Evolutionary conservation across 2,113 vertebrate species (phyloP).

Genomic region (Percina caprodes): DNA sequence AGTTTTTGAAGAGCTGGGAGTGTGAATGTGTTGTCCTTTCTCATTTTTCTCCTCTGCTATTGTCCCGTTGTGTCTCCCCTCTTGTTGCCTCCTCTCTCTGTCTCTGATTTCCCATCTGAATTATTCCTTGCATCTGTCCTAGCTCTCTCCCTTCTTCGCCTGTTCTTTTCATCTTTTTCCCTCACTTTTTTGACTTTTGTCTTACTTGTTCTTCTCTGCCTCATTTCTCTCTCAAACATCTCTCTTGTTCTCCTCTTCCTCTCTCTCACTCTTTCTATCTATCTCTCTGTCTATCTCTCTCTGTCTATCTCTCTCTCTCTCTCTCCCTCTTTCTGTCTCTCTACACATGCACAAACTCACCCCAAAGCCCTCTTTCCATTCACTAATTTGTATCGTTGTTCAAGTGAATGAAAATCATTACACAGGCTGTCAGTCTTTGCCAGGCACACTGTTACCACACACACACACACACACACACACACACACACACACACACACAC

Average conservation of each 20-base stretch:
- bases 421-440: slow-evolving; percentile 23
- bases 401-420: slow-evolving; percentile 49
- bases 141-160: background rate
- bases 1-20: too few species aligned
- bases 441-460: background rate
- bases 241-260: background rate
- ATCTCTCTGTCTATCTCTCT: background rate
- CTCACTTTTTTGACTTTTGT: background rate
- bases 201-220: background rate
- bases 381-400: slow-evolving; percentile 22
- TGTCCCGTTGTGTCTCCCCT: background rate
- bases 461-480: background rate
- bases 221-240: background rate
- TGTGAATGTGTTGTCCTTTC: background rate
- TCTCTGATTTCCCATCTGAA: background rate
- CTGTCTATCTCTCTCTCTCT: background rate
- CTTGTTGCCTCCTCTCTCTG: background rate
- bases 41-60: background rate
- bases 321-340: background rate
- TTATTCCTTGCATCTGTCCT: background rate
- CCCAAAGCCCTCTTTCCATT: background rate
- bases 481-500: too few species aligned
- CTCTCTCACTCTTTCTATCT: background rate
- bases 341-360: background rate
- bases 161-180: background rate